phyloP scores from a whole-genome alignment of 1,140 invertebrate genomes.

The Zeugodacus cucurbitae region DNA sequence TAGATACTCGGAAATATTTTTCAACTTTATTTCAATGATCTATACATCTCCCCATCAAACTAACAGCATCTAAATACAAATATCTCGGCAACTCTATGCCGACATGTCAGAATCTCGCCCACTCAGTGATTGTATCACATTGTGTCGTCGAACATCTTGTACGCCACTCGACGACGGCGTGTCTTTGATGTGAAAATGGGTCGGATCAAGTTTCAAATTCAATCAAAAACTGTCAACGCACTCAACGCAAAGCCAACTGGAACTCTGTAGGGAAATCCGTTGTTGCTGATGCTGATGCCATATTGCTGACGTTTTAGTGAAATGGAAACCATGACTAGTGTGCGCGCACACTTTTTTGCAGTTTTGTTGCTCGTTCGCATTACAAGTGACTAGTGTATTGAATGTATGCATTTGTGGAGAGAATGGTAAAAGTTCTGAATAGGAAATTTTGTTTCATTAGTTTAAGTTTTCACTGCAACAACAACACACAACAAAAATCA shows the following conservation, averaged over 20 bases:
- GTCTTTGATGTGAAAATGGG: conserved; percentile 41
- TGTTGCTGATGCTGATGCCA: too few relatives aligned
- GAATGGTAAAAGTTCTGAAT: neutral
- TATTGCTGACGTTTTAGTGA: neutral
- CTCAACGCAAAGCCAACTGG: neutral
- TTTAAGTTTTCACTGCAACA: neutral
- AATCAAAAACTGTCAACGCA: conserved; percentile 40
- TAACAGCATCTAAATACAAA: too few relatives aligned
- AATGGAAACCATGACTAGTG: neutral
- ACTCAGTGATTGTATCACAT: neutral
- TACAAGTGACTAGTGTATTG: neutral
- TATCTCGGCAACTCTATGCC: neutral
- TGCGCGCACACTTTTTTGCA: neutral
- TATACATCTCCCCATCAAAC: neutral
- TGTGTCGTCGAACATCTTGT: neutral
- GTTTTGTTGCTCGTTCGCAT: neutral
- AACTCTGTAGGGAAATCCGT: neutral
- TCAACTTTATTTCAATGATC: neutral
- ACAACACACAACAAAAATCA: neutral
- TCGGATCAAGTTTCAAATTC: conserved; percentile 37
- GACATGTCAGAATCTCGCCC: neutral
- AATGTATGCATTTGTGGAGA: neutral
- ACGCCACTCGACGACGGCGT: neutral
- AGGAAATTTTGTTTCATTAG: neutral
- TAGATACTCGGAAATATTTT: too few relatives aligned